Evolutionary conservation across 1,140 invertebrate genomes (phyloP), one percentile per base, ranked within the genome.

Genomic region (Lepidurus packardi): DNA sequence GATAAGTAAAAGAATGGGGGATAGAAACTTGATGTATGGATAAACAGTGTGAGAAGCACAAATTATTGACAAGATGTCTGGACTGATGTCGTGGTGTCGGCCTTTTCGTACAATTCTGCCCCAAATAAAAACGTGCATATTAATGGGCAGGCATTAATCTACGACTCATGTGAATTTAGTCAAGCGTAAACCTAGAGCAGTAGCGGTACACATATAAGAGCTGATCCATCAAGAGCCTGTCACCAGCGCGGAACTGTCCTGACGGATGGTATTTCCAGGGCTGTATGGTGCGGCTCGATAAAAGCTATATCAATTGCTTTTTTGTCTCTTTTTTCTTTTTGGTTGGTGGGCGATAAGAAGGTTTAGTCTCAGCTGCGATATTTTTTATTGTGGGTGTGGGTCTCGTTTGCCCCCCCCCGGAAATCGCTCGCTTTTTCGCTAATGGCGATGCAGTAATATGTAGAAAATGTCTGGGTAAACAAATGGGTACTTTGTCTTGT

Each of bases 401-500:
- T 21, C 53, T 25, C 16, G 4, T 65, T 65, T n/a, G 53, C 53
- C 16, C 53, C 3, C 13, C 5, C 16, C 9, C 53, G 53, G 53
- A 65, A 65, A 65, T 16, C 53, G 53, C 53, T 65, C 53, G 53
- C 53, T 65, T 65, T 65, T 65, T 65, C 53, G 53, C 53, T 65
- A 65, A 65, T 65, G 53, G 53, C 13, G 16, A 16, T 21, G 16
- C 53, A 65, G 53, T 65, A 65, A 65, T 65, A 65, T 65, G 53
- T 65, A 65, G 53, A 65, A 65, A 3, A 16, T 13, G 13, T 13
- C 6, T n/a, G 13, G 53, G 53, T 13, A 65, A 65, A 65, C 53
- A 65, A 65, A 65, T 65, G 53, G 53, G 21, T 21, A 65, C 53
- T 65, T 65, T 65, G 13, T 65, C 53, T 65, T 65, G 53, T 65